Base-by-base conservation (phyloP, 1,140 invertebrate species). In the Solen grandis region DNA sequence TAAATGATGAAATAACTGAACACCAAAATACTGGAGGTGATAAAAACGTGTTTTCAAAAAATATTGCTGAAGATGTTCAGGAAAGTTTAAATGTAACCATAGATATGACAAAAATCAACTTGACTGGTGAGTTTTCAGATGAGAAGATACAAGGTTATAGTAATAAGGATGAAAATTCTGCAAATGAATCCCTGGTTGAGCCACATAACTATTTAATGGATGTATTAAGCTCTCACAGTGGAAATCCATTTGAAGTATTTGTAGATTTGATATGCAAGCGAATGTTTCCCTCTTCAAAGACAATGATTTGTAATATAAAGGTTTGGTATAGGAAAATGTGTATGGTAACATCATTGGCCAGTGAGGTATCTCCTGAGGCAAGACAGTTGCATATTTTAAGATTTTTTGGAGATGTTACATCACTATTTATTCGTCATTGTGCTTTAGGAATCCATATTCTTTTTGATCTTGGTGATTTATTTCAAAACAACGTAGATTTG, bases 381-480 rank as follows among this genome's bases (percentile, higher is more conserved):
- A 50, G 5, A 2, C 8, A 36, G 29, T 22, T 63, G 3, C 57
- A 78, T 41, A 36, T 54, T 25, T 27, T 78, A 8, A 31, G 63
- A 16, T 13, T 78, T 55, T 68, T 62, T n/a, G n/a, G 13, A 16
- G 75, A 78, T 14, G 2, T 78, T 1, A 38, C 62, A 1, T 16
- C 16, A 19, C 1, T 27, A 16, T 5, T 68, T 25, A 55, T 78
- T 29, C 41, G 41, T 38, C 50, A n/a, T n/a, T 41, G 33, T 59
- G 41, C 36, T 16, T 25, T 78, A 29, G 22, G 31, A 1, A 5
- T 5, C 14, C 5, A 29, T 14, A 31, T 38, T 10, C 50, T 78
- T 2, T 29, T 41, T 36, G 3, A 38, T 22, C 0, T 78, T 14
- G 62, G 62, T 8, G 19, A 57, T 14, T 57, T n/a, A 16, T 27